phyloP scores from a whole-genome alignment of 2,797 vertebrate species.

The Huso huso region DNA sequence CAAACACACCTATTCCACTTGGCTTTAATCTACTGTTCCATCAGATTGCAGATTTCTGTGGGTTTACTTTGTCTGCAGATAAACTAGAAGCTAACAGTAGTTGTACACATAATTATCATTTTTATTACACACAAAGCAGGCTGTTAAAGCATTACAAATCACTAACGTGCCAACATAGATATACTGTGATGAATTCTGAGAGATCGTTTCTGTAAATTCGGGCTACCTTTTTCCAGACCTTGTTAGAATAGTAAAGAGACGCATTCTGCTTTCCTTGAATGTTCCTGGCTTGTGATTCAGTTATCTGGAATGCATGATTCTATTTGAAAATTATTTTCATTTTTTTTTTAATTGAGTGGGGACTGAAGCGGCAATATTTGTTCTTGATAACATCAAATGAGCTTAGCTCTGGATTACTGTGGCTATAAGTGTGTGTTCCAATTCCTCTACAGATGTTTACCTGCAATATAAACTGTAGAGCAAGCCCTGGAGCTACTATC shows the following conservation, averaged over 20 bases:
- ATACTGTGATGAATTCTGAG: not conserved
- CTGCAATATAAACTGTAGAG: not conserved
- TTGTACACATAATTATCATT: too few relatives aligned
- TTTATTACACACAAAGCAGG: not conserved
- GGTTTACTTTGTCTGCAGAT: too few relatives aligned
- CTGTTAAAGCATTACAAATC: not conserved
- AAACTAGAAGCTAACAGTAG: too few relatives aligned
- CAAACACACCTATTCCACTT: too few relatives aligned
- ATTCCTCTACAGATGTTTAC: not conserved
- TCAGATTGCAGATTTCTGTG: too few relatives aligned
- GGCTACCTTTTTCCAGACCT: not conserved
- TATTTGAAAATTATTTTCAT: not conserved
- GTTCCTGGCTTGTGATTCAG: not conserved
- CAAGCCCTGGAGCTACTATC: not conserved
- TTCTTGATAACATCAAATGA: not conserved
- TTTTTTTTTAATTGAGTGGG: not conserved
- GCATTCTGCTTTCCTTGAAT: not conserved
- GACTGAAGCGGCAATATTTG: not conserved
- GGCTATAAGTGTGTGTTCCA: not conserved
- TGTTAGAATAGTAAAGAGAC: not conserved
- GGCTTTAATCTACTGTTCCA: too few relatives aligned
- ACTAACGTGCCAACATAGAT: not conserved
- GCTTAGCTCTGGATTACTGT: not conserved
- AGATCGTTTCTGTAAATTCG: not conserved
- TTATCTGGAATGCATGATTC: not conserved